Evolutionary conservation across 2,888 invertebrate genomes (phyloP), one percentile per base, ranked within the genome.

Genomic region (Lacanobia oleracea): DNA sequence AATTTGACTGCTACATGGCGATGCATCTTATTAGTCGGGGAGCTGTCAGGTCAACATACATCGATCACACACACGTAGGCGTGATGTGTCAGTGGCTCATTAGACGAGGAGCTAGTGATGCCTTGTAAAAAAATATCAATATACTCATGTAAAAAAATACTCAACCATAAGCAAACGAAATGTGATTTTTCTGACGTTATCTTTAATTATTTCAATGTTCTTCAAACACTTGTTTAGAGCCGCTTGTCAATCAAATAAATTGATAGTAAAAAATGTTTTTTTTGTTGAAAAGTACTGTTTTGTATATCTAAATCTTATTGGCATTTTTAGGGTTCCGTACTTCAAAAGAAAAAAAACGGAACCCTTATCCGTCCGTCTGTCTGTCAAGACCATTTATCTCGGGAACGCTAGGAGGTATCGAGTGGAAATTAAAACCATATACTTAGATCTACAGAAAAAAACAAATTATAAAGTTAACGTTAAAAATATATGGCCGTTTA

Each of bases 171-270:
- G 21, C 18, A 9, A 45, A 75, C 14, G 45, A 45, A 43, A 59
- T 23, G 14, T 63, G 76, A 64, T 67, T 27, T 63, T n/a, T n/a
- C 27, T 75, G 62, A 81, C 43, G 50, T 66, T 77, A 65, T 65
- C 21, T 57, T 45, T 60, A 67, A 81, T 77, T 56, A 78, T 63
- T 77, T 67, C 2, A 80, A 80, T 63, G 62, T 43, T 70, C 57
- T 51, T 48, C 14, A 68, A 63, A 79, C 67, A 83, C 67, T 79
- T 62, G 45, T 45, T 71, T 56, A 56, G 60, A 53, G 14, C 8
- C 59, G 57, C 51, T 27, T 71, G 80, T 79, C 83, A 74, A 71
- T 81, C 71, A 74, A 54, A 50, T 77, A 7, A 21, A 21, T 21
- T 21, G n/a, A 21, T 1, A 3, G 1, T 69, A 51, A 66, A 50